These are phyloP conservation scores for Meganola albula DNA, from an alignment of 2,888 invertebrate genomes.

Conservation along the genomic window DNA sequence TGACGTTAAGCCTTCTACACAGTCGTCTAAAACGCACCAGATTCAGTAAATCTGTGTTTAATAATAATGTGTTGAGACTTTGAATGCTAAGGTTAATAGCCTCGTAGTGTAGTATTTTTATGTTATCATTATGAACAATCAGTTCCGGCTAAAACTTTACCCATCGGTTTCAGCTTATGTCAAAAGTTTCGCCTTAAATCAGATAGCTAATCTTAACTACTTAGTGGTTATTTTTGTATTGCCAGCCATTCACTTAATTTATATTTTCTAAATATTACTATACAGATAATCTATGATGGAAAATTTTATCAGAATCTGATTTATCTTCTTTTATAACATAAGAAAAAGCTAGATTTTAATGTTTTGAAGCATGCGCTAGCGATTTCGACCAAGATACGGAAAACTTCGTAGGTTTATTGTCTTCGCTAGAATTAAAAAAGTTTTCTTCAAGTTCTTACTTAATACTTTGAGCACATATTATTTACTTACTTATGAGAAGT, in stretches of 20 bases:
- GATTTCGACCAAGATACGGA: constrained; percentile 32
- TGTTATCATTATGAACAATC: constrained; percentile 52
- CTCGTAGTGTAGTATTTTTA: too few relatives aligned
- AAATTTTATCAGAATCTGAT: constrained; percentile 8
- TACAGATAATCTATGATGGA: neutral
- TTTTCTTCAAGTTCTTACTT: constrained; percentile 35
- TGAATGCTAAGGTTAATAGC: too few relatives aligned
- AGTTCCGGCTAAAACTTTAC: constrained; percentile 45
- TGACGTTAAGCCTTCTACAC: too few relatives aligned
- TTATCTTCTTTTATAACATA: too few relatives aligned
- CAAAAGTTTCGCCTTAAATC: constrained; percentile 53
- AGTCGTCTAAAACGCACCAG: too few relatives aligned
- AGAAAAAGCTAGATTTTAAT: too few relatives aligned
- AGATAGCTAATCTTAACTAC: constrained; percentile 36
- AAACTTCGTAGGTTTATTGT: constrained; percentile 56
- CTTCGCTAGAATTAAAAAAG: constrained; percentile 61
- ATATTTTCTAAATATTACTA: neutral
- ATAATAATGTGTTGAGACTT: too few relatives aligned
- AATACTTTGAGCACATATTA: constrained; percentile 36
- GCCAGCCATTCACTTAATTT: neutral
- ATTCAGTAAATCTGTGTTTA: too few relatives aligned
- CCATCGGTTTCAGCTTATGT: constrained; percentile 52
- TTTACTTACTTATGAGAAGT: constrained; percentile 26
- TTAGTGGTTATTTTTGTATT: constrained; percentile 27
- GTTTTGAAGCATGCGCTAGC: constrained; percentile 34